Base-by-base conservation (phyloP, 2,888 invertebrate species). In the Cinara cedri region DNA sequence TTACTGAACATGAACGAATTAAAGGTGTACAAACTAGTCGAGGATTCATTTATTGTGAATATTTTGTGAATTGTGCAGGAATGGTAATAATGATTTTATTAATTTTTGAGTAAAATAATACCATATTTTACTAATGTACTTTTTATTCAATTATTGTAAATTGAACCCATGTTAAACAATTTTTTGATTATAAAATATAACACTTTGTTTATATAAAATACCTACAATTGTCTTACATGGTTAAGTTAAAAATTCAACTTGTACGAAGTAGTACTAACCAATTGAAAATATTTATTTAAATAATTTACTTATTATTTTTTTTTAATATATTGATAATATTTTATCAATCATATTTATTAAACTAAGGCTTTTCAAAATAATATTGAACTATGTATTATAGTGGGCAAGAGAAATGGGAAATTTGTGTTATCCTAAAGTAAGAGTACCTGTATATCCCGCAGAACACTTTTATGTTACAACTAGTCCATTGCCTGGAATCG, bases 21-120 rank as follows among this genome's bases (percentile, higher is more conserved):
- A 87, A 88, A 81, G 88, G 87, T 46, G 90, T 92, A 2, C 87
- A 88, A 81, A 92, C 91, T 0, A 88, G 88, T 70, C 85, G 85
- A 80, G 91, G 91, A 34, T 86, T 85, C 71, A 87, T 90, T 62
- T 84, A 85, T 54, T 90, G 90, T 84, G 89, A 90, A 86, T 89
- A 89, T 86, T 89, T 90, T 84, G 89, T 92, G 62, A 91, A 91
- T 85, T 90, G 91, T 85, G 89, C 90, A 81, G 92, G 92, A 82
- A 90, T 91, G 89, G 89, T 89, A 84, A 85, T 84, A 75, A 11
- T 62, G 34, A 49, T 19, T 60, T 42, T 60, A 46, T 49, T 60
- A 44, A 62, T 49, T 60, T 63, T 54, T 55, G 54, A 71, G 49
- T 63, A 11, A 19, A 1, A n/a, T 3, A 11, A 63, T 63, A 42